Conservation (phyloP, 2,113 vertebrate genomes). For the Elanus axillaris region DNA sequence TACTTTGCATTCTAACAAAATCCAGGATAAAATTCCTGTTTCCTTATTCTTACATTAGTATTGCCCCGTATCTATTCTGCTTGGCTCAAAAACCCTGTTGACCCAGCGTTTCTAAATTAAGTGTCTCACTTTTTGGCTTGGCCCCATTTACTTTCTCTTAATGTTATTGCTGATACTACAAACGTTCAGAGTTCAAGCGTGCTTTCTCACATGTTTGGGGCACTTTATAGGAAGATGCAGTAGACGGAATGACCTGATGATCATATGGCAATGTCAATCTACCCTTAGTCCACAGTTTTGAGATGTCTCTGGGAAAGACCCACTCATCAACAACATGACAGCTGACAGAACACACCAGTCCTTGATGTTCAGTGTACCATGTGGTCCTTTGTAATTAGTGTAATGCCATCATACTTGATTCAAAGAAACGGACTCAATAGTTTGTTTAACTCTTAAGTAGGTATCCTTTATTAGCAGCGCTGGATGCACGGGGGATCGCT, state of each 20-base stretch:
- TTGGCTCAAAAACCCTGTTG: neutral
- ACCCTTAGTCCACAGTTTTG: neutral
- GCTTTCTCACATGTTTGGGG: neutral
- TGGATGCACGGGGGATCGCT: no score
- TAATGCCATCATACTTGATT: neutral
- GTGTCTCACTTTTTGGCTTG: neutral
- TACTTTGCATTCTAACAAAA: neutral
- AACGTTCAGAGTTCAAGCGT: neutral
- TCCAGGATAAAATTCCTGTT: neutral
- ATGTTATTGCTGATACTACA: neutral
- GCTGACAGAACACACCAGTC: neutral
- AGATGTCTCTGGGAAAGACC: neutral
- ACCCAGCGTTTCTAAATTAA: neutral
- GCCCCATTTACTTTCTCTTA: neutral
- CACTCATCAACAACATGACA: neutral
- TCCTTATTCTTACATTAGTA: neutral
- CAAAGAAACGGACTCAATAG: no score
- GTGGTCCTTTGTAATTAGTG: neutral
- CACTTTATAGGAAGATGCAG: neutral
- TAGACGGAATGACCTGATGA: neutral
- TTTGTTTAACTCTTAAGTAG: no score
- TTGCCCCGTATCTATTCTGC: neutral
- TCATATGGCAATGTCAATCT: neutral
- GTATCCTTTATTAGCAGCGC: no score
- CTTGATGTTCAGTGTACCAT: no score